Evolutionary conservation across 2,113 vertebrate genomes (phyloP), one percentile per base, ranked within the genome.

Genomic region (Elgaria multicarinata): DNA sequence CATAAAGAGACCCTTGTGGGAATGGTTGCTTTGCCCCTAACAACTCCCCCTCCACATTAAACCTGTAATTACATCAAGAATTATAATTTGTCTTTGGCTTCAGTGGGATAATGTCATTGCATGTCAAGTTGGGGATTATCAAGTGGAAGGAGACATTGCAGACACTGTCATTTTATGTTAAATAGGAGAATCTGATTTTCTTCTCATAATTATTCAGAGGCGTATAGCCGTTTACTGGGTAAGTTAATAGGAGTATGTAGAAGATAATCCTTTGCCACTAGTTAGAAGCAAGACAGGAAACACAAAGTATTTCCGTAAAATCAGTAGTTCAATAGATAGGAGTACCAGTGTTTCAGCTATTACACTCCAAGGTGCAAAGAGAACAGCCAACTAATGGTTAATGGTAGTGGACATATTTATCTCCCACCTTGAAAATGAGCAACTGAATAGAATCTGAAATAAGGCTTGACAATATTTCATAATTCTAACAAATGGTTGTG

Each of bases 51-150:
- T 36, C 91, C 62, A 86, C 86, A 44, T 75, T 93, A 92, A 96
- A 93, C 87, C 94, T 96, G 93, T 97, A 97, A 98, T 98, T 97
- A 98, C 92, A 94, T 86, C 9, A 89, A 85, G 89, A 95, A 89
- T 91, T 91, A 90, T 74, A 84, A 55, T 94, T 96, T 95, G 74
- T 93, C 87, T 95, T 62, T 42, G 84, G 89, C 90, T 91, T 83
- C 91, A 83, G 82, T 44, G 87, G 90, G 66, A 84, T 96, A 93
- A 92, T 90, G 90, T 93, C 92, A 87, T 76, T 92, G 91, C 87
- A 91, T 93, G 85, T 95, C 95, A 95, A 95, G 90, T 44, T 94
- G 87, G 50, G 86, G 91, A 96, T 97, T 96, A 96, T 90, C 75
- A 87, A 87, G 71, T 90, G 85, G 87, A 94, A 84, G 87, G 89